These are phyloP conservation scores for Pollenia griseotomentosa DNA, from an alignment of 2,888 invertebrate genomes.

Conservation along the genomic window DNA sequence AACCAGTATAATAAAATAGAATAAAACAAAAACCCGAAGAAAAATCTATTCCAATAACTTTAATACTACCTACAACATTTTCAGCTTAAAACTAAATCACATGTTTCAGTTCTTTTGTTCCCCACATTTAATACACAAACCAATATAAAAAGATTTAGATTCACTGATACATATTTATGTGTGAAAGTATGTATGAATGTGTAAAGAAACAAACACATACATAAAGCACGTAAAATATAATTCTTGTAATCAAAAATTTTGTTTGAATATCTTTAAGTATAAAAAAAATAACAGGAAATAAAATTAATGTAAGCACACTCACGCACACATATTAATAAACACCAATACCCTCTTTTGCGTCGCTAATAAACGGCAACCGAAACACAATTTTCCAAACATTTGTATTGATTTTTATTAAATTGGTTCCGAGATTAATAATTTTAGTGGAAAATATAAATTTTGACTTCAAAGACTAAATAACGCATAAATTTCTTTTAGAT, in stretches of 20 bases:
- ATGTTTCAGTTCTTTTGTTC: neutral
- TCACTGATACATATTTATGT: too few species aligned
- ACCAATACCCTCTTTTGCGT: neutral
- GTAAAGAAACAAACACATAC: neutral
- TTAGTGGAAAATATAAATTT: too few species aligned
- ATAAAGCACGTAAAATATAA: slow-evolving; percentile 13
- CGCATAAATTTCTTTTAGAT: too few species aligned
- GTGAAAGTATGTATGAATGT: too few species aligned
- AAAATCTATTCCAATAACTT: slow-evolving; percentile 44
- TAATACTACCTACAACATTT: slow-evolving; percentile 46
- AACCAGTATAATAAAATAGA: neutral
- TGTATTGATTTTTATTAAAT: too few species aligned
- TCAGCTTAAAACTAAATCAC: slow-evolving; percentile 17
- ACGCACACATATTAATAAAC: neutral
- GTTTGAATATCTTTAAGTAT: neutral
- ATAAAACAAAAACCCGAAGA: neutral
- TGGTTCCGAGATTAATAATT: too few species aligned
- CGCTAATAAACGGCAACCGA: too few species aligned
- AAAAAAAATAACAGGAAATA: slow-evolving; percentile 28
- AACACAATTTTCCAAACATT: too few species aligned
- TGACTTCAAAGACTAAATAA: too few species aligned
- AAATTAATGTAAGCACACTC: slow-evolving; percentile 48
- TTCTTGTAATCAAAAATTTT: neutral
- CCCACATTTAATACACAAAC: neutral
- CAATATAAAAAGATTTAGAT: neutral